phyloP scores from a whole-genome alignment of 1,140 invertebrate genomes.

The Aplysia californica region DNA sequence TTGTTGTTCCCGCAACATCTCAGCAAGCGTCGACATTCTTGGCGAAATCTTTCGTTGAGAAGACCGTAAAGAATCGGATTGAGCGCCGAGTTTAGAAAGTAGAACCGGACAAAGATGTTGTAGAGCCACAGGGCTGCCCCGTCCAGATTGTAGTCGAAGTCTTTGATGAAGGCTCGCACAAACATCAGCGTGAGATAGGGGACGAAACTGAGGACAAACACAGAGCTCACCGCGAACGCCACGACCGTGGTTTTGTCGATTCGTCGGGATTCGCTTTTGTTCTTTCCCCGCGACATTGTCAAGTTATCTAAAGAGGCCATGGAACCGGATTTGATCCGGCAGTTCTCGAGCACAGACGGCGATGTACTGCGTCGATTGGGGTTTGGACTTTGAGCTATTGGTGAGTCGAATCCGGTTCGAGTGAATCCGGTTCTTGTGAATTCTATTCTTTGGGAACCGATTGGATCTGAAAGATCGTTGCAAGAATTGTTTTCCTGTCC shows the following conservation, averaged over 20 bases:
- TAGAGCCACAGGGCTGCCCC: conserved; percentile 18
- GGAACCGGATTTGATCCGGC: too few relatives aligned
- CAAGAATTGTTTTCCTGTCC: too few relatives aligned
- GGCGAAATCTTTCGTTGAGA: conserved; percentile 27
- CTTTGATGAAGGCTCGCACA: conserved; percentile 4
- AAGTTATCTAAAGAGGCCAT: too few relatives aligned
- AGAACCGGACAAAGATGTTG: conserved; percentile 33
- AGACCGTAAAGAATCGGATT: conserved; percentile 35
- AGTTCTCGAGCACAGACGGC: too few relatives aligned
- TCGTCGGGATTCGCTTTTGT: not conserved
- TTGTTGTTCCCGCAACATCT: not conserved
- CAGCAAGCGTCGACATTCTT: conserved; percentile 12
- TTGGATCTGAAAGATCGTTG: too few relatives aligned
- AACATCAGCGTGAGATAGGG: conserved; percentile 35
- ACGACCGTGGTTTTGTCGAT: conserved; percentile 37
- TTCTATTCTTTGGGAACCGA: too few relatives aligned
- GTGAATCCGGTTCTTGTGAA: too few relatives aligned
- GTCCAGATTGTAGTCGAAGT: conserved; percentile 33
- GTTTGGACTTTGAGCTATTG: too few relatives aligned
- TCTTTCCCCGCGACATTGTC: too few relatives aligned
- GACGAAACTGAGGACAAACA: conserved; percentile 41
- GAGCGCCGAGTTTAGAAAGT: conserved; percentile 30
- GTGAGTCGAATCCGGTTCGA: too few relatives aligned
- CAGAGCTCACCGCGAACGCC: conserved; percentile 35
- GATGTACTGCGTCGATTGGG: too few relatives aligned